These are phyloP conservation scores for Drosophila saltans DNA, from an alignment of 1,140 invertebrate genomes.

Conservation along the genomic window DNA sequence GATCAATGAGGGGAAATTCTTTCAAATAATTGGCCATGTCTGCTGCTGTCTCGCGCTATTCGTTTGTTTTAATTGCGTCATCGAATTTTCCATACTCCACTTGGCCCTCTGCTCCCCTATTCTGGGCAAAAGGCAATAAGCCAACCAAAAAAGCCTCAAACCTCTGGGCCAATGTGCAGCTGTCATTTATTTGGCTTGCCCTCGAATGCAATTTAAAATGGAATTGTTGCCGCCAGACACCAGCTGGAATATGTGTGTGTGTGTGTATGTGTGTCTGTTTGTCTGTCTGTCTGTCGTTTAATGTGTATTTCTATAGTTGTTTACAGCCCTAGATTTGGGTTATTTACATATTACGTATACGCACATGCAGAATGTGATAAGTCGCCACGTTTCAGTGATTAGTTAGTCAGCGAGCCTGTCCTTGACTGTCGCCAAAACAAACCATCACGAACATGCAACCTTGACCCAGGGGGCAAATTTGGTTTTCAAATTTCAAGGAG, in stretches of 20 bases:
- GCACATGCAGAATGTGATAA: conserved; percentile 48
- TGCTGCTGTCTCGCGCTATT: conserved; percentile 20
- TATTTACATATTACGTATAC: conserved; percentile 75
- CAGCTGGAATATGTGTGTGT: neutral
- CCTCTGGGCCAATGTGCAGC: conserved; percentile 27
- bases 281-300: neutral
- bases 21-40: conserved; percentile 59
- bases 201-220: conserved; percentile 45
- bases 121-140: conserved; percentile 46
- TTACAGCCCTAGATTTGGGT: conserved; percentile 30
- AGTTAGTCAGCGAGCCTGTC: conserved; percentile 53
- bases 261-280: neutral
- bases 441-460: conserved; percentile 28
- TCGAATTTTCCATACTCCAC: conserved; percentile 31
- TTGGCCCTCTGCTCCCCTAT: neutral
- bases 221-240: conserved; percentile 23
- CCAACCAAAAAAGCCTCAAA: conserved; percentile 4
- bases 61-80: conserved; percentile 51
- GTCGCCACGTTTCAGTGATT: conserved; percentile 39
- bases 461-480: conserved; percentile 51
- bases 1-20: neutral
- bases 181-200: conserved; percentile 54
- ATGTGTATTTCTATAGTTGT: neutral
- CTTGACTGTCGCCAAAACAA: conserved; percentile 19
- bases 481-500: conserved; percentile 17